A percentile compares a stretch with the other conserved stretches of the same genome.
These are phyloP conservation scores for Athene cunicularia DNA, from an alignment of 2,113 vertebrate genomes.

Conservation along the genomic window DNA sequence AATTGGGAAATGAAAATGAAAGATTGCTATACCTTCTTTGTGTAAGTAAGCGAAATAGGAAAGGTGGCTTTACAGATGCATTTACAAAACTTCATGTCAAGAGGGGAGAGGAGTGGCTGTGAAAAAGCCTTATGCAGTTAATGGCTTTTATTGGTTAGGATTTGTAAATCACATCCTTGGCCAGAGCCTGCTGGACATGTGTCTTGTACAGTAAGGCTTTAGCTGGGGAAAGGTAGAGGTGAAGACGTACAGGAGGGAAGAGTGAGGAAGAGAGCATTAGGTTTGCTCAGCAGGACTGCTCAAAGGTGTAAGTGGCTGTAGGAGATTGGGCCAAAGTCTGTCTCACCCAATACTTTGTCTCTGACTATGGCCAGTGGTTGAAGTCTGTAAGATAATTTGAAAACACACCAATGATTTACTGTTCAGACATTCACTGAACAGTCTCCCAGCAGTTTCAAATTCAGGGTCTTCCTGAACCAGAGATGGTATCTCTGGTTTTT, in stretches of 20 bases:
- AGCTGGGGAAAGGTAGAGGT: not conserved
- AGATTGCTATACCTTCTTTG: not conserved
- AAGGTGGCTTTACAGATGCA: not conserved
- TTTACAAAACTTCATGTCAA: not conserved
- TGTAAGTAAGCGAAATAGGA: not conserved
- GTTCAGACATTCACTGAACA: not conserved
- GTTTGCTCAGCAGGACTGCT: not conserved
- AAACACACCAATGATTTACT: not conserved
- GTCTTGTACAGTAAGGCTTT: not conserved
- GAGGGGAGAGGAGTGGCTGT: not conserved
- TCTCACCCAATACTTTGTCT: not conserved
- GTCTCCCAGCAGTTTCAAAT: not conserved
- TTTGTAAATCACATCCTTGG: not conserved
- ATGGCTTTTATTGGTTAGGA: not conserved
- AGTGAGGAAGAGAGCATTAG: fast-evolving
- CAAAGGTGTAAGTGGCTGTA: fast-evolving
- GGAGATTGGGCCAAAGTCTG: not conserved
- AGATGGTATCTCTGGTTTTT: not conserved
- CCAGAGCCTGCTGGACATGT: not conserved
- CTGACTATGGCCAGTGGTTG: not conserved
- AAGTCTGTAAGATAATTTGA: not conserved
- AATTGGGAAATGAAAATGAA: not conserved
- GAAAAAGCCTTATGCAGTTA: not conserved
- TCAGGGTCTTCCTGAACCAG: not conserved
- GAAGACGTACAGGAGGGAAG: not conserved